Evolutionary conservation across 2,797 vertebrate genomes (phyloP), one percentile per base, ranked within the genome.

Genomic region (Sciaenops ocellatus): DNA sequence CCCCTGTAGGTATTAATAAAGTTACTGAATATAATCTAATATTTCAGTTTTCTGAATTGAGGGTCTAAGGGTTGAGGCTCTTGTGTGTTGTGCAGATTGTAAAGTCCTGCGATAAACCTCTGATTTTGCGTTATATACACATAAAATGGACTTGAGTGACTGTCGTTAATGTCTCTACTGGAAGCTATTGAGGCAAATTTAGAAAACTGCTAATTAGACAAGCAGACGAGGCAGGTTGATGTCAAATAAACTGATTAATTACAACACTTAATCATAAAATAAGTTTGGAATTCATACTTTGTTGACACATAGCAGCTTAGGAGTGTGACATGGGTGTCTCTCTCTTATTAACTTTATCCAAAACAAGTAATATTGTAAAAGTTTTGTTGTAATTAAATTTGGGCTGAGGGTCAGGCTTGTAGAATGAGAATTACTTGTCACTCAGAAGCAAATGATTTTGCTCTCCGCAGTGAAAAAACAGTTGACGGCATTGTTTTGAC

Each of bases 401-500:
- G 69, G 10, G 6, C 28, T 71, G 12, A 3, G 54, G 70, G 55
- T 68, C 51, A 62, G 11, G 24, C 51, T 71, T 77, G 44, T 76
- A 44, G 56, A 74, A 51, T 69, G 30, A 50, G 38, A 73, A 80
- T 71, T 70, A 74, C 81, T 86, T 83, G 50, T 77, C 55, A 62
- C 50, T 67, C 48, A 60, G 51, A 64, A 47, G 71, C 51, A 48
- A 91, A 87, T 78, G 12, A 74, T 59, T 82, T 79, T 82, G 69
- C 68, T 72, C 80, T 80, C 72, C 7, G 6, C 26, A 77, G 55
- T 69, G 48, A 83, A 84, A 76, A 28, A 76, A 76, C 73, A 80
- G 41, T 63, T 20, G 47, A 79, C 34, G 69, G 46, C 28, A 38
- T 83, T 83, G 84, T 90, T 86, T 84, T 78, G 70, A 82, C 67